Conservation (phyloP, 2,888 invertebrate genomes). For the Ethmia dodecea region DNA sequence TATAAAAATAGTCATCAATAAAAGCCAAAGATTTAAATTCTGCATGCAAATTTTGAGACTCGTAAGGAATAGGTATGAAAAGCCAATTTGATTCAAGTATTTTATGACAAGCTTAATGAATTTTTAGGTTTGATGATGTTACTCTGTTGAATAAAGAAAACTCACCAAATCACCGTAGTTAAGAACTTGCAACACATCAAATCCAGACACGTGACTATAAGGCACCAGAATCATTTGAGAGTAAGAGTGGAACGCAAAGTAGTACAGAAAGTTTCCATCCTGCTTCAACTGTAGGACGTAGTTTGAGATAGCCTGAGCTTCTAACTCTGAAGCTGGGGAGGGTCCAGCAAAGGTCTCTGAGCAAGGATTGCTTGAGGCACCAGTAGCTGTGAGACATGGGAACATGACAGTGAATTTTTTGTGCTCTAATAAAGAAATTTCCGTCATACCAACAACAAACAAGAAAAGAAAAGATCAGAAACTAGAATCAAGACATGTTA, state of each 20-base stretch:
- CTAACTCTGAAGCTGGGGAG: conserved; percentile 67
- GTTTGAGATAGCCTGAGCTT: conserved; percentile 51
- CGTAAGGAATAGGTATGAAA: too few species aligned
- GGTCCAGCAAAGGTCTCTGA: conserved; percentile 69
- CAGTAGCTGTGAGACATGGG: conserved; percentile 37
- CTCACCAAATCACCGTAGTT: conserved; percentile 56
- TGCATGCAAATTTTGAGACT: too few species aligned
- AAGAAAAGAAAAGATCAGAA: not conserved
- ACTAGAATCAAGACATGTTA: not conserved
- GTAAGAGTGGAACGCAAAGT: conserved; percentile 75
- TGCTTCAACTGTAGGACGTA: conserved; percentile 39
- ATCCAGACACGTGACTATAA: conserved; percentile 47
- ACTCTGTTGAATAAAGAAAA: too few species aligned
- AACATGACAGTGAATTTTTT: too few species aligned
- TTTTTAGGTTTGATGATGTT: too few species aligned
- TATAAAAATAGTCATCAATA: too few species aligned
- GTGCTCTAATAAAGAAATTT: not conserved
- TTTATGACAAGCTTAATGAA: too few species aligned
- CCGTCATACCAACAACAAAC: not conserved
- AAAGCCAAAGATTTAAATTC: too few species aligned
- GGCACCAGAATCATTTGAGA: conserved; percentile 70
- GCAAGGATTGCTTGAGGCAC: conserved; percentile 58
- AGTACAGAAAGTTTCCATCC: conserved; percentile 47
- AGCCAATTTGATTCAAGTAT: too few species aligned
- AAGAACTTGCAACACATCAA: conserved; percentile 32